phyloP scores from a whole-genome alignment of 2,797 vertebrate genomes.

The Arremon brunneinucha region DNA sequence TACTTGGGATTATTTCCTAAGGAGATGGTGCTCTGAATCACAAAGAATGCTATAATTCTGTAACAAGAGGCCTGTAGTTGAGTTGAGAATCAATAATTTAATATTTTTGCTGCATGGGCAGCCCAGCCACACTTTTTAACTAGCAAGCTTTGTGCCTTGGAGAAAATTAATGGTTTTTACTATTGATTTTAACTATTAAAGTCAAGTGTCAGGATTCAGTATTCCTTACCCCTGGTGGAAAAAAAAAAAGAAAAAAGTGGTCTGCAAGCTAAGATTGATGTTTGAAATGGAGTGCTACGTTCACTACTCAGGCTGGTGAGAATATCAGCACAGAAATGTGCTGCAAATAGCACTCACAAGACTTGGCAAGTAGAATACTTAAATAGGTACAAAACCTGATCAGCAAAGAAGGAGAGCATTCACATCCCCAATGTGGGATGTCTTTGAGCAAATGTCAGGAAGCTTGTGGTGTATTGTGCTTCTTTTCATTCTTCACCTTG shows the following conservation, averaged over 20 bases:
- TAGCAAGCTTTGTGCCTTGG: background rate
- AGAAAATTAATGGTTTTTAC: background rate
- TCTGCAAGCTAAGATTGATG: background rate
- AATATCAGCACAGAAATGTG: background rate
- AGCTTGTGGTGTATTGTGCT: background rate
- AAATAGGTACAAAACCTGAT: background rate
- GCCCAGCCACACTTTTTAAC: background rate
- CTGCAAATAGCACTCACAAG: background rate
- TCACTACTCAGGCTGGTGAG: background rate
- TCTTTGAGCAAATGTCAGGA: background rate
- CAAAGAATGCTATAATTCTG: background rate
- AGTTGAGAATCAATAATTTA: background rate
- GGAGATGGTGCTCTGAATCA: background rate
- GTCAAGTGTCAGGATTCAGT: background rate
- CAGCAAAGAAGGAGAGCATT: background rate
- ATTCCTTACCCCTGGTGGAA: background rate
- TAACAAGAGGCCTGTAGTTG: background rate
- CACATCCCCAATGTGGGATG: rapidly evolving
- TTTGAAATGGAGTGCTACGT: background rate
- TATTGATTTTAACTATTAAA: background rate
- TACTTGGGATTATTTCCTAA: background rate
- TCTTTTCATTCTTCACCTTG: background rate
- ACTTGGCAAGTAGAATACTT: background rate
- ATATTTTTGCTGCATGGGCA: background rate
- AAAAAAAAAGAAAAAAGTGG: background rate